phyloP scores from a whole-genome alignment of 2,113 vertebrate genomes.

The Echinops telfairi region DNA sequence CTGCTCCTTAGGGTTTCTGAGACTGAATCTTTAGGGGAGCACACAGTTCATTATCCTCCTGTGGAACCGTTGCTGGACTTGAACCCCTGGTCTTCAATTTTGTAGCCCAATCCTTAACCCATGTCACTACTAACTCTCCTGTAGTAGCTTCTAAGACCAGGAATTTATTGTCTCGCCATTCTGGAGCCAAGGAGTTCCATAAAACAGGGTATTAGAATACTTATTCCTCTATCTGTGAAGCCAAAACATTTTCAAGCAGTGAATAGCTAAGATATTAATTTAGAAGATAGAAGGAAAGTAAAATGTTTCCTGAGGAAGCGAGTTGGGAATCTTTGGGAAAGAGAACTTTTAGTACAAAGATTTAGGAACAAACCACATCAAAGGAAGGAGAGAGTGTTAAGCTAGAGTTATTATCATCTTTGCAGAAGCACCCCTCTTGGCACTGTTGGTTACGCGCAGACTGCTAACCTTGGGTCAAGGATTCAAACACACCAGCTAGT shows the following conservation, averaged over 20 bases:
- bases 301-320: neutral
- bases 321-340: neutral
- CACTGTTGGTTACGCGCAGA: too few species aligned
- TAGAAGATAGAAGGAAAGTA: neutral
- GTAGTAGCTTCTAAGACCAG: neutral
- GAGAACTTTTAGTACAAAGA: neutral
- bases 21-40: too few species aligned
- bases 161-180: neutral
- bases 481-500: too few species aligned
- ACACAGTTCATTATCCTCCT: too few species aligned
- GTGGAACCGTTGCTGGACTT: too few species aligned
- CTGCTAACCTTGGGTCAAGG: too few species aligned
- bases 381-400: neutral
- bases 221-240: neutral
- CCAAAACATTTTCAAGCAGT: neutral
- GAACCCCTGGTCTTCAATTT: too few species aligned
- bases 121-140: too few species aligned
- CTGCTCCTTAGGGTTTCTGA: too few species aligned
- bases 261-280: neutral
- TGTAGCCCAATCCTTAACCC: too few species aligned
- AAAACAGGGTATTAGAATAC: neutral
- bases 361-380: conserved; percentile 21
- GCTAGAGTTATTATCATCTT: neutral
- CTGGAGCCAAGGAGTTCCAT: neutral
- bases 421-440: too few species aligned